Base-by-base conservation (phyloP, 2,113 vertebrate genomes). In the Hippocampus barbouri region DNA sequence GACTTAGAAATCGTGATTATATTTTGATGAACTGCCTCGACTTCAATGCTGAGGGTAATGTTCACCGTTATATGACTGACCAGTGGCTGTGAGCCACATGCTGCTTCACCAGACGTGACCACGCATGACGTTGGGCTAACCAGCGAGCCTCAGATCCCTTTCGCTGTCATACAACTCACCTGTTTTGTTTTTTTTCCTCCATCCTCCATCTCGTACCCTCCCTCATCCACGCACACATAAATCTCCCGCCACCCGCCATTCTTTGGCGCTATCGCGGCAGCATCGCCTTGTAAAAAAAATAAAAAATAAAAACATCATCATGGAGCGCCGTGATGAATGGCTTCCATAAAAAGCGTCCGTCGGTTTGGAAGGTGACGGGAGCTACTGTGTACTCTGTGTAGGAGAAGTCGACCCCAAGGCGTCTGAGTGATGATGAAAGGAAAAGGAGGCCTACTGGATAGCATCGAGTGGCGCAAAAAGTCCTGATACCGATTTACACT, bases 251-350 rank as follows among this genome's bases (percentile, higher is more conserved):
- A 15, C 27, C 59, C 27, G 27, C 59, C 59, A 61, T 61, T 61
- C 27, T 61, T 61, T 30, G 30, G 59, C 27, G 15, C 59, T 34
- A 61, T 61, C 59, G 27, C 2, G 15, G 14, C 27, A 27, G 59
- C 25, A n/a, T 61, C 59, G 59, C 59, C 59, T 61, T 34, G 59
- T 34, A 61, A 34, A 61, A 61, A 30, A 38, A 38, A 34, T 5
- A 38, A 38, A 38, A 38, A 61, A 61, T 61, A 61, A 61, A 61
- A 61, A 61, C 59, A 34, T 61, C 59, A 61, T 61, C 59, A 61
- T 34, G 59, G 59, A 61, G 27, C 27, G 27, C 27, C 27, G 59
- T 61, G 59, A 61, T 61, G 59, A 61, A 61, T 27, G 59, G 34
- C 59, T 20, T 61, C 27, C 59, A 61, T 61, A 61, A 61, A 60